Conservation (phyloP, 2,797 vertebrate species). For the Pantherophis alleghaniensis region DNA sequence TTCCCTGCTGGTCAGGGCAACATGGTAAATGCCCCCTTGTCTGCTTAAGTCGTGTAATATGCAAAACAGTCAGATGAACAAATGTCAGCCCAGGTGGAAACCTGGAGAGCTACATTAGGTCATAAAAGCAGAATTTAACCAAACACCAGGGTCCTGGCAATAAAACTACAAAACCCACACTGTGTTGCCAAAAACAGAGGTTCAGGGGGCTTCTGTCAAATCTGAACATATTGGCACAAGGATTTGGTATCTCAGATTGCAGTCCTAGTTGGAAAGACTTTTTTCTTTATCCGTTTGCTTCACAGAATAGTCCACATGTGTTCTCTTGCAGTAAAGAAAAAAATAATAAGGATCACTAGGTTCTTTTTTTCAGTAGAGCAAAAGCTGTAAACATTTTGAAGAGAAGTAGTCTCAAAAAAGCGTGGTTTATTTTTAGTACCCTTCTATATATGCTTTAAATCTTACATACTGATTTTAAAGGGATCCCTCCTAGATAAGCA, state of each 20-base stretch:
- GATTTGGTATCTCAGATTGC: conserved; percentile 53
- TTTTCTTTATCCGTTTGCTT: background rate
- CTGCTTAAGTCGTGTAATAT: conserved; percentile 41
- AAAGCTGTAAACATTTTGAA: background rate
- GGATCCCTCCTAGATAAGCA: background rate
- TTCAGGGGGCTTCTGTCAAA: conserved; percentile 32
- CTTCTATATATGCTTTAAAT: background rate
- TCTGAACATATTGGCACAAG: conserved; percentile 56
- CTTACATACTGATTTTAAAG: background rate
- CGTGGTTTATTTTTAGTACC: background rate
- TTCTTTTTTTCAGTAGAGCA: accelerated
- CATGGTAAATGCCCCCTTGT: conserved; percentile 59
- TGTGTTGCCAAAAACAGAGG: conserved; percentile 56
- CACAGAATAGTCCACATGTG: background rate
- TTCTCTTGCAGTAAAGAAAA: background rate
- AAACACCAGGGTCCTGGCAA: conserved; percentile 55
- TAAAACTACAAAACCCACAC: conserved; percentile 42
- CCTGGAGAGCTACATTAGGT: conserved; percentile 20
- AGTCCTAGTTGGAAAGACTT: conserved; percentile 13
- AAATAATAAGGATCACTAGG: background rate
- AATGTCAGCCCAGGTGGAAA: conserved; percentile 55
- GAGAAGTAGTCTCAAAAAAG: background rate
- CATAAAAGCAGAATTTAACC: conserved; percentile 53
- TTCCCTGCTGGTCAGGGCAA: conserved; percentile 38
- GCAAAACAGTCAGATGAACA: conserved; percentile 50